Conservation (phyloP, 2,797 vertebrate genomes). For the Premnoplex brunnescens region DNA sequence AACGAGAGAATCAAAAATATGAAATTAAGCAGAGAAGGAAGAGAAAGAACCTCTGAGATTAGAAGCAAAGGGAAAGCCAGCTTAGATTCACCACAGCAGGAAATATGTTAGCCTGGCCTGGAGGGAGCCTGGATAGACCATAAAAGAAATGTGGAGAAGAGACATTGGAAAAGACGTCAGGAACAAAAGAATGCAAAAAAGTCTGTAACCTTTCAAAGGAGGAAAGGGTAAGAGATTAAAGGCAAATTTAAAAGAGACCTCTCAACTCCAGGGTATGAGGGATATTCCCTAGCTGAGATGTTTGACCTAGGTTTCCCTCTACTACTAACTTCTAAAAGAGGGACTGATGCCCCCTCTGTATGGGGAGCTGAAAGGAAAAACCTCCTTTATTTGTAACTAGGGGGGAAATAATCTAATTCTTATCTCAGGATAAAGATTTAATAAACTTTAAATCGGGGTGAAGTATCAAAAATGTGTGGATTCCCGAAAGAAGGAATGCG, state of each 20-base stretch:
- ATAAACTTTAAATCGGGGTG: not conserved
- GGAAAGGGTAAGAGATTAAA: not conserved
- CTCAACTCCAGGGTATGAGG: not conserved
- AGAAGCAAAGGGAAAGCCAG: not conserved
- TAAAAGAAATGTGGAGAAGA: not conserved
- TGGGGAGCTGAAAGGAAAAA: not conserved
- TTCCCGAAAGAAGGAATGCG: not conserved
- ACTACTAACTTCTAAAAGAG: not conserved
- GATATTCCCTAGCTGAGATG: not conserved
- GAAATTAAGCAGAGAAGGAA: not conserved
- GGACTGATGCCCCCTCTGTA: not conserved
- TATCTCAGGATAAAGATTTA: not conserved
- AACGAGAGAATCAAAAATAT: not conserved
- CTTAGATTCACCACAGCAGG: not conserved
- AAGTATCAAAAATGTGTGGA: not conserved
- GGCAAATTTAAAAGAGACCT: not conserved
- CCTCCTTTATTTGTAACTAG: not conserved
- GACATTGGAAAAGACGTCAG: not conserved
- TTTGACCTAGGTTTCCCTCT: not conserved
- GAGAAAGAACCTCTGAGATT: not conserved
- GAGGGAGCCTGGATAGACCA: not conserved
- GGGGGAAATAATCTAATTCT: not conserved
- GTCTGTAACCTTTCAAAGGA: not conserved
- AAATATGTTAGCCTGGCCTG: not conserved
- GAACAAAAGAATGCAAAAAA: not conserved